Evolutionary conservation across 2,888 invertebrate species (phyloP).

Genomic region (Yponomeuta plumbellus): DNA sequence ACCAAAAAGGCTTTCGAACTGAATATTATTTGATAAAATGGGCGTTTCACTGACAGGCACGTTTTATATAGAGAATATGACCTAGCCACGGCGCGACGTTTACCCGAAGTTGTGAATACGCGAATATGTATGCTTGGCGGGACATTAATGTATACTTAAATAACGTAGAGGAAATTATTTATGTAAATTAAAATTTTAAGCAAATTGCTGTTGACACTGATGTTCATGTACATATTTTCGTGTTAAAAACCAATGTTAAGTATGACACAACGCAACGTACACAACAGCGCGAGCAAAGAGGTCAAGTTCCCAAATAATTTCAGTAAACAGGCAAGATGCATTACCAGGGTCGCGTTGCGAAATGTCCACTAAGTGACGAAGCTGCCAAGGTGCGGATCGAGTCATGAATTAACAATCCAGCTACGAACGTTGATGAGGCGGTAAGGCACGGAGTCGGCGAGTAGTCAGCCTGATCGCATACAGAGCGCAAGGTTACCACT

Average conservation of each 20-base stretch:
- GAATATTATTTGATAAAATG: slow-evolving; percentile 37
- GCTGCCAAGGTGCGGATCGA: slow-evolving; percentile 24
- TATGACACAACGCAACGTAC: slow-evolving; percentile 11
- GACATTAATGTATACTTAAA: slow-evolving; percentile 21
- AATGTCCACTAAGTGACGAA: slow-evolving; percentile 29
- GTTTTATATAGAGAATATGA: slow-evolving; percentile 38
- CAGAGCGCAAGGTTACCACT: slow-evolving; percentile 18
- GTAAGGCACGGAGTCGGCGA: slow-evolving; percentile 41
- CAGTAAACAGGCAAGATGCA: slow-evolving; percentile 19
- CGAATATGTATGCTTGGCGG: slow-evolving; percentile 23
- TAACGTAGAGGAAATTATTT: neutral
- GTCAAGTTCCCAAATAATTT: slow-evolving; percentile 59
- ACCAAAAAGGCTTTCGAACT: slow-evolving; percentile 32
- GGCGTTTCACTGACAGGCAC: slow-evolving; percentile 30
- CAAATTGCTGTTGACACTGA: neutral
- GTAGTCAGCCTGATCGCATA: slow-evolving; percentile 16
- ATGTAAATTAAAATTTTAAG: neutral
- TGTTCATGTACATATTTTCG: neutral
- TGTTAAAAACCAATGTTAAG: slow-evolving; percentile 13
- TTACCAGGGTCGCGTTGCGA: slow-evolving; percentile 33
- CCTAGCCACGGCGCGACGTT: slow-evolving; percentile 34
- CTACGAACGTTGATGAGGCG: slow-evolving; percentile 46
- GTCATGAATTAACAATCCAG: slow-evolving; percentile 48
- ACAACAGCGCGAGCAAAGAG: slow-evolving; percentile 38
- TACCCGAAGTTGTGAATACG: slow-evolving; percentile 37